phyloP scores from a whole-genome alignment of 1,140 invertebrate genomes.

The Tetramorium simillimum region DNA sequence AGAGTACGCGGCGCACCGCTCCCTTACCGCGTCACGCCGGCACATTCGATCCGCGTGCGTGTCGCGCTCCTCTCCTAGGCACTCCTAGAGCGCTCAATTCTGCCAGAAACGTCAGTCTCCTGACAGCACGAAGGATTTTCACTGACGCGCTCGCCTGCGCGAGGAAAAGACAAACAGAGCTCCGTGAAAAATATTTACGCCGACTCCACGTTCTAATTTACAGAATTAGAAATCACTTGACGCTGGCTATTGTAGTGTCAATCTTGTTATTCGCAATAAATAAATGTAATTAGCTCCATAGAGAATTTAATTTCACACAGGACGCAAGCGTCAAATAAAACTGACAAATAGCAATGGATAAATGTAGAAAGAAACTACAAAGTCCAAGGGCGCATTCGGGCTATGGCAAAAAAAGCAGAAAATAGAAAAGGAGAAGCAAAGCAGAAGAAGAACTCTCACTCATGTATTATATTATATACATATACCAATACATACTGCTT shows the following conservation, averaged over 20 bases:
- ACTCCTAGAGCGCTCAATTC: slow-evolving; percentile 32
- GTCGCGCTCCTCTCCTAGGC: slow-evolving; percentile 10
- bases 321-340: neutral
- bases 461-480: too few species aligned
- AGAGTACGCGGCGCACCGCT: slow-evolving; percentile 61
- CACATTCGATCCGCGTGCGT: slow-evolving; percentile 32
- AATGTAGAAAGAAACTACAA: neutral
- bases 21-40: slow-evolving; percentile 30
- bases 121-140: neutral
- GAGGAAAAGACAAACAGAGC: neutral
- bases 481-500: too few species aligned
- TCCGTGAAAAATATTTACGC: neutral
- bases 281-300: neutral
- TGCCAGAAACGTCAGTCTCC: slow-evolving; percentile 30
- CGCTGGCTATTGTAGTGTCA: neutral
- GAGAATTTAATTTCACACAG: neutral
- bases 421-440: too few species aligned
- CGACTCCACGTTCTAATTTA: neutral
- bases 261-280: neutral
- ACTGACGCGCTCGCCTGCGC: neutral
- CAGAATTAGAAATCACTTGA: neutral
- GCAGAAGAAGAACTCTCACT: too few species aligned
- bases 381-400: too few species aligned
- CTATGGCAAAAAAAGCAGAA: too few species aligned
- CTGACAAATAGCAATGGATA: neutral